These are phyloP conservation scores for Sebastes schlegelii DNA, from an alignment of 2,113 vertebrate species.

Conservation along the genomic window DNA sequence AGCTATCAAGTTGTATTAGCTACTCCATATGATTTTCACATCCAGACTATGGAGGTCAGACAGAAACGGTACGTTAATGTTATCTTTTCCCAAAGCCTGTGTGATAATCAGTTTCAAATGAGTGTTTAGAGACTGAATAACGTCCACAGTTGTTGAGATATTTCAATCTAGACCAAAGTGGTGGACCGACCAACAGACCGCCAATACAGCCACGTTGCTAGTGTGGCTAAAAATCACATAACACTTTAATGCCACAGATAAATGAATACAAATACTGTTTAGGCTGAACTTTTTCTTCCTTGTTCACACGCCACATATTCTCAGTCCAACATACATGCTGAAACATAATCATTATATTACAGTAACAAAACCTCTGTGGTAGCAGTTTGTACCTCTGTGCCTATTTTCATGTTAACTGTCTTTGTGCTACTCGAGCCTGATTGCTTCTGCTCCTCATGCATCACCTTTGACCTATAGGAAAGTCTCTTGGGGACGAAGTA, in stretches of 20 bases:
- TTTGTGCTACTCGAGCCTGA: neutral
- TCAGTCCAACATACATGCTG: neutral
- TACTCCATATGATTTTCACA: too few relatives aligned
- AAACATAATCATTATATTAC: neutral
- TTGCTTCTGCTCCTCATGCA: neutral
- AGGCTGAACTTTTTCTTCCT: neutral
- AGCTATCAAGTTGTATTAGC: too few relatives aligned
- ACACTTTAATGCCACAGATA: neutral
- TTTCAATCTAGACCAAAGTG: neutral
- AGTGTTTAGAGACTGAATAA: neutral
- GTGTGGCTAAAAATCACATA: neutral
- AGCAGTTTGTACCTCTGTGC: neutral
- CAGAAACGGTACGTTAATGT: too few relatives aligned
- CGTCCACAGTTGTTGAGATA: neutral
- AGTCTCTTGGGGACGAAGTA: slow-evolving; percentile 25
- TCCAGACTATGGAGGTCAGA: too few relatives aligned
- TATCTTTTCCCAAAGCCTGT: too few relatives aligned
- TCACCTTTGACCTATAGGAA: slow-evolving; percentile 52
- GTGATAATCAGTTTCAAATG: neutral
- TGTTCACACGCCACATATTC: neutral
- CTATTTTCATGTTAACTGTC: neutral
- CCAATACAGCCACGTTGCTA: neutral
- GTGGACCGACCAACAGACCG: neutral
- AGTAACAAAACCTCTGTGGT: fast-evolving
- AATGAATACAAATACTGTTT: neutral